Conservation (phyloP, 2,797 vertebrate genomes). For the Xenopus petersii region DNA sequence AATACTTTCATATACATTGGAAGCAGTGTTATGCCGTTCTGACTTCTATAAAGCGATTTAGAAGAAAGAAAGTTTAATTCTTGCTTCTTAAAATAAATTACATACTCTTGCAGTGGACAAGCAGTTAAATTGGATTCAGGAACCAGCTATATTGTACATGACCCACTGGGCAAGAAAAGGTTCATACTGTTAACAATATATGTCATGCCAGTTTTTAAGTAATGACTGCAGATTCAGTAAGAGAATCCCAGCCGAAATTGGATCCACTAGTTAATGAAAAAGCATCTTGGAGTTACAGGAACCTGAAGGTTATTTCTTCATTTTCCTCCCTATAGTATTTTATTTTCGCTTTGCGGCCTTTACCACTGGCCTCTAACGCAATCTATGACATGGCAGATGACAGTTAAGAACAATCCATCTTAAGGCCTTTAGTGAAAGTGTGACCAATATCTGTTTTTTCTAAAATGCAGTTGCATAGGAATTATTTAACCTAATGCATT, state of each 20-base stretch:
- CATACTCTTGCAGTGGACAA: slow-evolving; percentile 25
- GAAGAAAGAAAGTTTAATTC: slow-evolving; percentile 23
- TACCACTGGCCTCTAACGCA: no score
- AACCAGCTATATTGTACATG: slow-evolving; percentile 35
- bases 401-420: no score
- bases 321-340: slow-evolving; percentile 16
- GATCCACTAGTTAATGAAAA: slow-evolving; percentile 45
- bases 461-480: no score
- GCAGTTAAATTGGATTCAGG: slow-evolving; percentile 38
- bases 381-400: no score
- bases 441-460: no score
- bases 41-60: slow-evolving; percentile 1
- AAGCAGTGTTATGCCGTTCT: not conserved
- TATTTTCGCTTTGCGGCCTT: not conserved
- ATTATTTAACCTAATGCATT: no score
- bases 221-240: slow-evolving; percentile 49
- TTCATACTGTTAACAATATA: slow-evolving; percentile 48
- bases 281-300: slow-evolving; percentile 43
- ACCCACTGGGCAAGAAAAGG: slow-evolving; percentile 41
- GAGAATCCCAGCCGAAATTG: slow-evolving; percentile 41
- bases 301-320: slow-evolving; percentile 46
- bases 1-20: not conserved
- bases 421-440: no score
- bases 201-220: slow-evolving; percentile 48
- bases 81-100: slow-evolving; percentile 15